These are phyloP conservation scores for Mus pahari DNA, from an alignment of 2,113 vertebrate species.

Conservation along the genomic window DNA sequence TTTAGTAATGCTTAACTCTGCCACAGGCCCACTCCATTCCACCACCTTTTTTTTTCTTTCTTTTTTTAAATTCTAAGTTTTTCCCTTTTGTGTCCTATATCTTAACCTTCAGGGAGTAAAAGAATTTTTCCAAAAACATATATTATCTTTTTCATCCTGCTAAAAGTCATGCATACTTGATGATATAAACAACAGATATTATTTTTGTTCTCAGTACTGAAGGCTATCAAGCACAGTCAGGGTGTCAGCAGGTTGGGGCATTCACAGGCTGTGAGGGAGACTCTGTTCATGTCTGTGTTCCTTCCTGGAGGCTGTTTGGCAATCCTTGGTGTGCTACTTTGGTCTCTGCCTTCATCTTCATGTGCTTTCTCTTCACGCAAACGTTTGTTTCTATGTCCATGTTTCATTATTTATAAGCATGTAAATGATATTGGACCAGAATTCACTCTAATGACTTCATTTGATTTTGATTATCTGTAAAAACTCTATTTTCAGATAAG, in stretches of 20 bases:
- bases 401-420: not conserved
- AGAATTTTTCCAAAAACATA: not conserved
- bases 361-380: not conserved
- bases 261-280: not conserved
- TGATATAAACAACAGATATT: not conserved
- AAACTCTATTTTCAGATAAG: conserved; percentile 1
- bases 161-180: not conserved
- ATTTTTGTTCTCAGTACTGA: not conserved
- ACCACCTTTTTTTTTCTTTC: not conserved
- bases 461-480: conserved; percentile 28
- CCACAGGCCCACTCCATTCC: too few species aligned
- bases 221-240: not conserved
- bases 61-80: not conserved
- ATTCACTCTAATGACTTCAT: not conserved
- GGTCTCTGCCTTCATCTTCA: not conserved
- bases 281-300: not conserved
- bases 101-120: not conserved
- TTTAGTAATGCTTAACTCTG: too few species aligned
- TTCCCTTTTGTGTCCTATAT: not conserved
- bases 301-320: not conserved
- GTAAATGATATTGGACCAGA: not conserved
- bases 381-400: not conserved
- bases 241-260: not conserved
- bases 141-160: conserved; percentile 14
- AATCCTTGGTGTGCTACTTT: not conserved